Evolutionary conservation across 2,797 vertebrate genomes (phyloP).

Genomic region (Dromococcyx pavoninus): DNA sequence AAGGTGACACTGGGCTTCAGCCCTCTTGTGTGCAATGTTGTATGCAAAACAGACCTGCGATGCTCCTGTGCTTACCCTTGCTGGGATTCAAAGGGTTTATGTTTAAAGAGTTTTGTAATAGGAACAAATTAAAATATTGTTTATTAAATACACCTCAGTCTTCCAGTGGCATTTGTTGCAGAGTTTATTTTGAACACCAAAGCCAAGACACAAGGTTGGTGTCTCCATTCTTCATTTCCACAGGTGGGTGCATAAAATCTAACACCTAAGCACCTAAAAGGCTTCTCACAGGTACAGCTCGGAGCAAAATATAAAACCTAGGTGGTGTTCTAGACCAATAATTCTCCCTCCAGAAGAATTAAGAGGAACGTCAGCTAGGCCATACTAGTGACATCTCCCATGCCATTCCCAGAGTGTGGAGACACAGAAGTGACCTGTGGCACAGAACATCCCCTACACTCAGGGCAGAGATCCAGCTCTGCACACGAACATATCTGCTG

Average conservation of each 20-base stretch:
- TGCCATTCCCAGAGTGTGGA: background rate
- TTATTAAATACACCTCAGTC: background rate
- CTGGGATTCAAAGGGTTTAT: background rate
- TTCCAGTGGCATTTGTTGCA: background rate
- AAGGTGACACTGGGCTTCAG: background rate
- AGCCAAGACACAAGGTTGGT: background rate
- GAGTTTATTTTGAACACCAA: background rate
- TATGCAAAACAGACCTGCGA: background rate
- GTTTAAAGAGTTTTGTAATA: background rate
- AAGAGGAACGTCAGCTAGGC: background rate
- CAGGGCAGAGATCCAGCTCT: background rate
- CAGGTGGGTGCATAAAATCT: background rate
- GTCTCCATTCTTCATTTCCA: background rate
- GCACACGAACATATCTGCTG: background rate
- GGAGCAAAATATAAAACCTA: background rate
- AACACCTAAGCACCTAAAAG: background rate
- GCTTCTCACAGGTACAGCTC: background rate
- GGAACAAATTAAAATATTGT: background rate
- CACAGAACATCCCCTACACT: background rate
- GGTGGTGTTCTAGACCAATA: background rate
- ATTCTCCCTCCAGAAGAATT: background rate
- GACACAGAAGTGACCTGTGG: rapidly evolving
- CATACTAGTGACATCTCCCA: background rate
- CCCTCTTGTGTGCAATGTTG: rapidly evolving
- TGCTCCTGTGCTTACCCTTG: background rate